phyloP scores from a whole-genome alignment of 2,113 vertebrate species.

The Odocoileus virginianus region DNA sequence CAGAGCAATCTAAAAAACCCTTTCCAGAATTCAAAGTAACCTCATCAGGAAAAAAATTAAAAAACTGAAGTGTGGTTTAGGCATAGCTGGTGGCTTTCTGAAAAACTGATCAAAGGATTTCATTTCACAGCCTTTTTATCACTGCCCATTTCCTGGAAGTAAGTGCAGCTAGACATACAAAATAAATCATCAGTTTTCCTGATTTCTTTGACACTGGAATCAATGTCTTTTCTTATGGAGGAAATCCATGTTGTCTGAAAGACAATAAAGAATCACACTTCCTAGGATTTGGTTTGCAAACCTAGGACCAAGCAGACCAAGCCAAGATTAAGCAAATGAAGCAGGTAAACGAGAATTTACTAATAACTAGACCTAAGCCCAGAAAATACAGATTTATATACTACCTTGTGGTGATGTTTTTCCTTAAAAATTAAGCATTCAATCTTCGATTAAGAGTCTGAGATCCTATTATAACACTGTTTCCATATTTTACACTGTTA shows the following conservation, averaged over 20 bases:
- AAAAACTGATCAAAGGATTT: constrained; percentile 29
- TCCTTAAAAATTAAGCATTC: background rate
- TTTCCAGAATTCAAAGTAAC: background rate
- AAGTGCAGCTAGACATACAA: background rate
- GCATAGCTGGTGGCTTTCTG: background rate
- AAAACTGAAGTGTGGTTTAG: background rate
- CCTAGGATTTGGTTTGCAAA: background rate
- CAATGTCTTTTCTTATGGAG: background rate
- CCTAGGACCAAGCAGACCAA: background rate
- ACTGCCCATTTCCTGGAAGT: background rate
- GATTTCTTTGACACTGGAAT: background rate
- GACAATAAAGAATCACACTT: background rate
- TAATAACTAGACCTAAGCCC: background rate
- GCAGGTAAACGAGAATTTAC: background rate
- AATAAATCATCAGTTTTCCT: background rate
- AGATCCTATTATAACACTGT: background rate
- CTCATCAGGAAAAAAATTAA: background rate
- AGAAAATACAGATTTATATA: background rate
- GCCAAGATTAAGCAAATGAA: background rate
- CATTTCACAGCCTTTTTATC: background rate
- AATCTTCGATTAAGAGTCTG: background rate
- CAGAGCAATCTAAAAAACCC: background rate
- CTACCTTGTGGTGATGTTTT: background rate
- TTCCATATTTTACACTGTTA: background rate
- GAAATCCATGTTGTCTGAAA: background rate